Evolutionary conservation across 2,113 vertebrate species (phyloP).

Genomic region (Lagopus leucura): DNA sequence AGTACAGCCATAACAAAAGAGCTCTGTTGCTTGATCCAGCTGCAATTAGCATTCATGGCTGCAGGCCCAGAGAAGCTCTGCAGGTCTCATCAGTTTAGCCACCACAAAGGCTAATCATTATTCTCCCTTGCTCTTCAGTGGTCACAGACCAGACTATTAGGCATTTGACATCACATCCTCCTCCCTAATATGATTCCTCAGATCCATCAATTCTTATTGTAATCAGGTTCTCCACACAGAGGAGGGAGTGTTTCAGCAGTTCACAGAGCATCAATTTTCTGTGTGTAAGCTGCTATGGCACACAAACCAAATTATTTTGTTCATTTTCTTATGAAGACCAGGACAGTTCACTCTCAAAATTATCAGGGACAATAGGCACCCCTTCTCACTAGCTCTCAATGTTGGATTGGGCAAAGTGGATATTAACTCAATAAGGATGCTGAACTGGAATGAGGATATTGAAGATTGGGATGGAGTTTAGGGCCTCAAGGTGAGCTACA

Average conservation of each 20-base stretch:
- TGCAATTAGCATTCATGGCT: slow-evolving; percentile 51
- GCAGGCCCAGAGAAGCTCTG: slow-evolving; percentile 21
- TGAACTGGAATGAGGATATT: background rate
- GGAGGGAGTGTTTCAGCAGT: background rate
- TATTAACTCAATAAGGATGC: background rate
- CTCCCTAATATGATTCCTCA: background rate
- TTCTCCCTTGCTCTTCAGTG: background rate
- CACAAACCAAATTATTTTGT: background rate
- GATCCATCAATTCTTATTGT: background rate
- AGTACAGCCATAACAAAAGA: background rate
- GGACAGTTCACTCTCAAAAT: background rate
- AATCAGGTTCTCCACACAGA: background rate
- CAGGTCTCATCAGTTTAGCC: slow-evolving; percentile 21
- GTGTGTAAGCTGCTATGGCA: background rate
- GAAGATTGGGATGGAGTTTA: background rate
- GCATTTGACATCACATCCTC: background rate
- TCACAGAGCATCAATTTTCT: background rate
- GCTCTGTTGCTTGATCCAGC: slow-evolving; percentile 27
- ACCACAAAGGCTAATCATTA: background rate
- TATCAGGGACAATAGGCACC: background rate
- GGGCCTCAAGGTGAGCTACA: background rate
- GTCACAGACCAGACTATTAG: background rate
- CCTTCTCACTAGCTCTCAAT: background rate
- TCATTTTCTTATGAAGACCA: background rate
- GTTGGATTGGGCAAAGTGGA: background rate